Conservation (phyloP, 2,797 vertebrate species). For the Sphaeramia orbicularis region DNA sequence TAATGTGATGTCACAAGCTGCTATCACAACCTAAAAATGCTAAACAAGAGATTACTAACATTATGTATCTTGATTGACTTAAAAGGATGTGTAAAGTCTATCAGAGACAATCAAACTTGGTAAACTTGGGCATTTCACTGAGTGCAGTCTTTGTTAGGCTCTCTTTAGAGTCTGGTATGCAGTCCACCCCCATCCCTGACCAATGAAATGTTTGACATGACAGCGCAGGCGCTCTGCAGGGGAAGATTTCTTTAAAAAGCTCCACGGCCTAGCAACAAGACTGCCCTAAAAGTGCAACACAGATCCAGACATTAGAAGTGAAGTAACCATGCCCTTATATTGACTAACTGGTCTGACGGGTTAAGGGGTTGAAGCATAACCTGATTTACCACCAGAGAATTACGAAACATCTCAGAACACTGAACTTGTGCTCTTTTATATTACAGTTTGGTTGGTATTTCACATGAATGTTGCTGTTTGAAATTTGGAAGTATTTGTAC, state of each 20-base stretch:
- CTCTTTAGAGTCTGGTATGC: constrained; percentile 51
- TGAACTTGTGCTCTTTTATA: background rate
- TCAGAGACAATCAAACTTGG: constrained; percentile 25
- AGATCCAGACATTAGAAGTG: constrained; percentile 3
- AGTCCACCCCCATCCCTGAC: constrained; percentile 67
- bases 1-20: background rate
- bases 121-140: constrained; percentile 29
- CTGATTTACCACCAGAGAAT: background rate
- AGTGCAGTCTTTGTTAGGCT: constrained; percentile 48
- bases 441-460: background rate
- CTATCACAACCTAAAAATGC: background rate
- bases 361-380: constrained; percentile 3
- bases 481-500: constrained; percentile 6
- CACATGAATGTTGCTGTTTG: background rate
- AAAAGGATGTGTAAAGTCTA: background rate
- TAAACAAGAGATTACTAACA: background rate
- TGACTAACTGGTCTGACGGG: constrained; percentile 9
- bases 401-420: background rate
- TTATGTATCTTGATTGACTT: background rate
- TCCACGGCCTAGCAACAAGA: constrained; percentile 75
- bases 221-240: constrained; percentile 61
- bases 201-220: constrained; percentile 59
- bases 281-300: constrained; percentile 6
- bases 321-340: constrained; percentile 15
- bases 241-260: constrained; percentile 82